phyloP scores from a whole-genome alignment of 2,888 invertebrate species.

The Agonopterix alstromeriana region DNA sequence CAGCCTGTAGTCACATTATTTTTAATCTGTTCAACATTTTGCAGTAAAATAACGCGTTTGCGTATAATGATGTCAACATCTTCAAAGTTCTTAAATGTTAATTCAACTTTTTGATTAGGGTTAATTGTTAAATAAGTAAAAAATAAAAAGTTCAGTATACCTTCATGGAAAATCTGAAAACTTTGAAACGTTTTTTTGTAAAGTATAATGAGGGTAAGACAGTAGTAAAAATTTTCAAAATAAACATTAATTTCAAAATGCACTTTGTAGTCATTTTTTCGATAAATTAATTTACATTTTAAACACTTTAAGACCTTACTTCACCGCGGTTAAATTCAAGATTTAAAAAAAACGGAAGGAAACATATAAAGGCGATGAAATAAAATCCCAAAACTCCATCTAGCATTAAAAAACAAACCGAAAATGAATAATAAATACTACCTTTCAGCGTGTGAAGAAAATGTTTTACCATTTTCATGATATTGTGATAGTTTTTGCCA shows the following conservation, averaged over 20 bases:
- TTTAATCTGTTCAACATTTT: conserved; percentile 21
- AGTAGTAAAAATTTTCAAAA: conserved; percentile 11
- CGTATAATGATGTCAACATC: conserved; percentile 46
- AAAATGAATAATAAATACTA: conserved; percentile 66
- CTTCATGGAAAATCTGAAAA: conserved; percentile 63
- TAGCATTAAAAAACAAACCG: conserved; percentile 44
- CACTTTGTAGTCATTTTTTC: too few species aligned
- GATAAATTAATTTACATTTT: conserved; percentile 33
- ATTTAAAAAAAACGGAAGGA: conserved; percentile 16
- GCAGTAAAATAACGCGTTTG: background rate
- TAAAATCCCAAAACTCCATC: conserved; percentile 34
- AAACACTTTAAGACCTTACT: conserved; percentile 41
- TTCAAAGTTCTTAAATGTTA: conserved; percentile 37
- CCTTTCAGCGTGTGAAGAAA: conserved; percentile 64
- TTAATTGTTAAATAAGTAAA: conserved; percentile 59
- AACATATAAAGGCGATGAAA: conserved; percentile 22
- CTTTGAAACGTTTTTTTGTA: conserved; percentile 49
- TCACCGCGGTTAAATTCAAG: conserved; percentile 20
- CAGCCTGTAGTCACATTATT: conserved; percentile 5
- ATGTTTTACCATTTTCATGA: conserved; percentile 66
- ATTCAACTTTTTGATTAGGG: conserved; percentile 56
- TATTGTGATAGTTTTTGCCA: conserved; percentile 62
- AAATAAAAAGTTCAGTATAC: conserved; percentile 45
- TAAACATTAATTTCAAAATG: conserved; percentile 35
- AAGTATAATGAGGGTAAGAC: conserved; percentile 29